A percentile compares a stretch with the other conserved stretches of the same genome.
These are phyloP conservation scores for Tetramorium simillimum DNA, from an alignment of 1,140 invertebrate genomes.

Conservation along the genomic window DNA sequence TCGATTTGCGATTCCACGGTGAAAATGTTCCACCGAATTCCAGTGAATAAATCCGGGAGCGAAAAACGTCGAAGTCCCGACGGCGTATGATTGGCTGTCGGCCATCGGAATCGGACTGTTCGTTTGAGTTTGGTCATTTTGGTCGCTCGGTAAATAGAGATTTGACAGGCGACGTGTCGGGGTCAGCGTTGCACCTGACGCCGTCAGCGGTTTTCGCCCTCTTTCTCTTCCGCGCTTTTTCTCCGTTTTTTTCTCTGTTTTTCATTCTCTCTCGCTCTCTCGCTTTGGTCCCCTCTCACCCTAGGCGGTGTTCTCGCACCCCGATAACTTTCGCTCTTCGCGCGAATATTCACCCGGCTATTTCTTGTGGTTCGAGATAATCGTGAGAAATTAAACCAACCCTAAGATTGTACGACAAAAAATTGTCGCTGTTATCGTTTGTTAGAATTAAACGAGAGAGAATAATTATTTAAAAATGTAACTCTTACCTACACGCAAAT, in stretches of 20 bases:
- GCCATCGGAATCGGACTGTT: slow-evolving; percentile 66
- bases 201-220: slow-evolving; percentile 79
- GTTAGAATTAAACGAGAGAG: slow-evolving; percentile 3
- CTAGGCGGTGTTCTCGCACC: not conserved
- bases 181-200: slow-evolving; percentile 81
- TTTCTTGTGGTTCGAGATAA: not conserved
- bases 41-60: slow-evolving; percentile 59
- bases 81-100: slow-evolving; percentile 68
- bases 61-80: slow-evolving; percentile 65
- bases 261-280: slow-evolving; percentile 31
- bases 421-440: not conserved
- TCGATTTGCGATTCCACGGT: slow-evolving; percentile 47
- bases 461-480: not conserved
- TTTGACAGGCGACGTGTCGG: slow-evolving; percentile 79
- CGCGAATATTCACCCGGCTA: slow-evolving; percentile 8
- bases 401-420: not conserved
- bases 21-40: slow-evolving; percentile 44
- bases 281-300: not conserved
- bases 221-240: slow-evolving; percentile 54
- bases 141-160: slow-evolving; percentile 76
- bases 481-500: not conserved
- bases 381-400: slow-evolving; percentile 13
- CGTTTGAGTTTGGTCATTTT: slow-evolving; percentile 78
- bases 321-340: slow-evolving; percentile 33
- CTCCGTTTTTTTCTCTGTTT: slow-evolving; percentile 72